Conservation (phyloP, 2,888 invertebrate species). For the Monoplex corrugatus region DNA sequence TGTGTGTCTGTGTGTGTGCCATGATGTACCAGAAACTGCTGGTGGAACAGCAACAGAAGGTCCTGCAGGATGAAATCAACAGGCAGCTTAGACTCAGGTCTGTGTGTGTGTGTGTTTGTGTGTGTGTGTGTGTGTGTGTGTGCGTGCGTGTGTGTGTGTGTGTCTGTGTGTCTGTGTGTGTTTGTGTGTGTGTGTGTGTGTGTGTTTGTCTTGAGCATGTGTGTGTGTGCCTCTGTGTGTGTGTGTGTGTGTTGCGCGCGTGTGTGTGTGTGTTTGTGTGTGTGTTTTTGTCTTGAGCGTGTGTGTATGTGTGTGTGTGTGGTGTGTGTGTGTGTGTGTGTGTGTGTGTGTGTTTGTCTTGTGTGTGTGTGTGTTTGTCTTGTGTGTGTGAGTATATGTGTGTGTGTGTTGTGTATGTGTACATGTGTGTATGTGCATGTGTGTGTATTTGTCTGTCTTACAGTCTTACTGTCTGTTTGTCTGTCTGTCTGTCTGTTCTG, state of each 20-base stretch:
- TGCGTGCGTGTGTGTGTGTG: no score
- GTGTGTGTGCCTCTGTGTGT: background rate
- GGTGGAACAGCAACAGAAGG: slow-evolving; percentile 36
- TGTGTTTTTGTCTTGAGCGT: background rate
- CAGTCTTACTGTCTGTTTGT: background rate
- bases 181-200: background rate
- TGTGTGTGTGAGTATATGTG: no score
- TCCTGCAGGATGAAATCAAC: background rate
- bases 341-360: background rate
- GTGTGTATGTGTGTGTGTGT: no score
- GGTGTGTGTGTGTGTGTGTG: background rate
- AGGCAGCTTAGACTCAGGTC: slow-evolving; percentile 34
- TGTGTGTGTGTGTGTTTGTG: no score
- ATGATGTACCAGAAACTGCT: slow-evolving; percentile 39
- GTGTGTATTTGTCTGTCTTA: background rate
- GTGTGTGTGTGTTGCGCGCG: background rate
- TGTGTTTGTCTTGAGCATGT: background rate
- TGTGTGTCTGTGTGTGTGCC: no score
- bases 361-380: background rate
- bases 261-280: background rate
- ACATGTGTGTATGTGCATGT: no score
- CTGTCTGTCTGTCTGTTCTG: background rate
- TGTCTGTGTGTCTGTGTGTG: background rate
- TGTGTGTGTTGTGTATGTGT: background rate
- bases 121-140: no score